These are phyloP conservation scores for Villa cingulata DNA, from an alignment of 2,888 invertebrate genomes.

Conservation along the genomic window DNA sequence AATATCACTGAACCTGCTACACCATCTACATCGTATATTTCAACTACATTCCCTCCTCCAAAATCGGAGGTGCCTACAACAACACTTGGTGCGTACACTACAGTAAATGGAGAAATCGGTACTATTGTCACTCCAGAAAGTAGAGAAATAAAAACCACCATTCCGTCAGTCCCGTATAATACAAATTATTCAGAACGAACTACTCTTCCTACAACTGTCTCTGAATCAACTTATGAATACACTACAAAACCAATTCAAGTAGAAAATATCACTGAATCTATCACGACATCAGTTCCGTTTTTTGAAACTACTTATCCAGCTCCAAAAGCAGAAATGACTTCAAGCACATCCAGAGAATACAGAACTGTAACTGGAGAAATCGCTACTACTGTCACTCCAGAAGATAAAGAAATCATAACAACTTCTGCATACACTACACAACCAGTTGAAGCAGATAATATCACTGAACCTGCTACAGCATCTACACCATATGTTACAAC, in stretches of 20 bases:
- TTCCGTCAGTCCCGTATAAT: too few relatives aligned
- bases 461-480: neutral
- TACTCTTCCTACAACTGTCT: too few relatives aligned
- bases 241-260: too few relatives aligned
- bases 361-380: neutral
- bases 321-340: too few relatives aligned
- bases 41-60: neutral
- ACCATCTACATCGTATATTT: too few relatives aligned
- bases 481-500: too few relatives aligned
- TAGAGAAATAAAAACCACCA: too few relatives aligned
- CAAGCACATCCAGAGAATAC: neutral
- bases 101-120: conserved; percentile 2
- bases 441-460: neutral
- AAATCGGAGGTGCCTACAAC: neutral
- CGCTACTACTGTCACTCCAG: neutral
- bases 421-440: neutral
- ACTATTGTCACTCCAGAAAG: neutral
- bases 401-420: neutral
- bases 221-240: too few relatives aligned
- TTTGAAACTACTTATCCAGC: too few relatives aligned
- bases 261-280: too few relatives aligned
- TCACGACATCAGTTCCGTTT: too few relatives aligned
- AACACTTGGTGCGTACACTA: neutral
- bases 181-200: too few relatives aligned
- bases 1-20: neutral